Evolutionary conservation across 2,113 vertebrate species (phyloP), one percentile per base, ranked within the genome.

Genomic region (Sardina pilchardus): DNA sequence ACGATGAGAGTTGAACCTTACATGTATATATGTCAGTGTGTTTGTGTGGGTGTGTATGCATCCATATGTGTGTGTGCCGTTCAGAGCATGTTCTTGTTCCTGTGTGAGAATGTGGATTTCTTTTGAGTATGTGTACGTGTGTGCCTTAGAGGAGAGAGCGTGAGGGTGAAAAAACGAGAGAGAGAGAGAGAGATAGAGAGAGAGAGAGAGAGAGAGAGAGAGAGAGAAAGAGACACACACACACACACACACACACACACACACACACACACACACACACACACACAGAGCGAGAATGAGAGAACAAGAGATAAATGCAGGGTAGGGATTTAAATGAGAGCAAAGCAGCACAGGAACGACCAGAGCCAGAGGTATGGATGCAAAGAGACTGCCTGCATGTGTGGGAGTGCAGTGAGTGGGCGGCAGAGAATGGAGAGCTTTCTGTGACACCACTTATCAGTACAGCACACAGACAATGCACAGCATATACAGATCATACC

Each of bases 381-480:
- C 92, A 92, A 92, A 94, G 93, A 94, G 91, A 92, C 91, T 86
- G 85, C 85, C 83, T 87, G 85, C 91, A 42, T 93, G 92, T 95
- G 95, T 94, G 94, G 94, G 95, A 95, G 94, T 93, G 93, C 92
- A 86, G 90, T 87, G 94, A 92, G 95, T 95, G 95, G 94, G 95
- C 91, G 93, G 94, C 90, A 91, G 90, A 94, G 92, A 94, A 94
- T 93, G 93, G 92, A 95, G 93, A 94, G 94, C 92, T 94, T 94
- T 95, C 88, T 95, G 93, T 95, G 93, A 94, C 93, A 94, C 92
- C 94, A 94, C 94, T 94, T 94, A 94, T 91, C 83, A 90, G 82
- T 85, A 90, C 93, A 92, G 88, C 90, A 92, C 91, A 91, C 85
- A 83, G 59, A 83, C 83, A 88, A 84, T 59, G 80, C 84, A 86